Evolutionary conservation across 2,113 vertebrate genomes (phyloP), one percentile per base, ranked within the genome.

Genomic region (Megaceryle maxima): DNA sequence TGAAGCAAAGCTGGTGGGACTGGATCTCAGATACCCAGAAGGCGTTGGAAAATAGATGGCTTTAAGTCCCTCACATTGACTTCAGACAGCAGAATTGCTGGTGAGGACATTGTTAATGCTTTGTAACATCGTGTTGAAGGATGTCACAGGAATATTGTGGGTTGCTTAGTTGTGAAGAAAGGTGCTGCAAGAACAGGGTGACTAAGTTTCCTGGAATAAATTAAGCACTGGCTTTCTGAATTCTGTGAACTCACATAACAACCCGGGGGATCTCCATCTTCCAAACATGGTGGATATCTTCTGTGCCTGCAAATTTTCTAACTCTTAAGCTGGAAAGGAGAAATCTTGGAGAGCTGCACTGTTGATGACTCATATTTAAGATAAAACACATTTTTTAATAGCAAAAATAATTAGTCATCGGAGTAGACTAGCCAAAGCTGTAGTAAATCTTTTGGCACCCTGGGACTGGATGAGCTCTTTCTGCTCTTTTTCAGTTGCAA

Each of bases 371-470:
- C 90, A 93, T 53, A 24, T 82, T 94, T 94, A 79, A 94, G 80
- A 90, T 87, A 96, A 89, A 92, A 53, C 41, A 75, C 37, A 16
- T 81, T 94, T 96, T 93, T 95, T 82, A 95, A 94, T 83, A 94
- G 86, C 64, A 77, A 95, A 66, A 81, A 87, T 78, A 92, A 90
- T 93, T 84, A 82, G 63, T 87, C 92, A 72, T 91, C 37, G 8
- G 35, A 76, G 69, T 53, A 48, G 46, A 60, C 11, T 48, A 88
- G 86, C 86, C 91, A 91, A 62, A 68, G 74, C 48, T 94, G 83
- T 88, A 87, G 94, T 90, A 92, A 92, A 76, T 84, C 81, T 91
- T 78, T 53, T 82, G 87, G 44, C 31, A 82, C 8, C 20, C 50
- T 87, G 60, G 44, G 69, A 70, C 85, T 74, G 43, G 69, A 68